Evolutionary conservation across 2,797 vertebrate genomes (phyloP), one percentile per base, ranked within the genome.

Genomic region (Microcaecilia unicolor): DNA sequence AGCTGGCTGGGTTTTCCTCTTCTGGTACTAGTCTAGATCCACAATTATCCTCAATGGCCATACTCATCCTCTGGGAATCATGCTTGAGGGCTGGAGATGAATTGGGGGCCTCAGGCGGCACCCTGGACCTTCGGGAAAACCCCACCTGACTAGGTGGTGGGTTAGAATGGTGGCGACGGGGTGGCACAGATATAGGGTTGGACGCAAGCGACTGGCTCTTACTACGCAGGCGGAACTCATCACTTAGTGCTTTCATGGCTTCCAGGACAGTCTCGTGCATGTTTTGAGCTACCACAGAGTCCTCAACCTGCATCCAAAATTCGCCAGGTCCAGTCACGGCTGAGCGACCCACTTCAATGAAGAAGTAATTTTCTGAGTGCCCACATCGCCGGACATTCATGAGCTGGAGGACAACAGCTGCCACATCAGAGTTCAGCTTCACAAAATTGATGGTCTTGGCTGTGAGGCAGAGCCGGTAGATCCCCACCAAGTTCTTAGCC

Each of bases 251-350:
- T 56, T 87, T 88, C 88, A 90, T 90, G 29, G 87, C 85, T 28
- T 90, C 88, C n/a, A 90, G 54, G 34, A 90, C 68, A 14, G 85
- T 87, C 60, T 90, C 88, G n/a, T 90, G 88, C 88, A 90, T 89
- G 72, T 89, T 88, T 64, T 89, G 88, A 19, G 88, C 88, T 7
- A 89, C 84, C 3, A 42, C 22, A 5, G 47, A 34, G 18, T 50
- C 25, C 3, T 38, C 34, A 7, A 37, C 40, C 34, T 56, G 38
- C 44, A 67, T 44, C 51, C 53, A 62, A 20, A 64, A 34, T 35
- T 54, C 53, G 13, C 51, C 18, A 0, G 50, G 50, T 5, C 58
- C 38, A 2, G 78, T 89, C 28, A 84, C 81, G 0, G 81, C 86
- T 1, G 77, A 91, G 14, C 78, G 77, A 8, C 89, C 80, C 20